These are phyloP conservation scores for Sebastes aleutianus DNA, from an alignment of 2,797 vertebrate species.

Conservation along the genomic window DNA sequence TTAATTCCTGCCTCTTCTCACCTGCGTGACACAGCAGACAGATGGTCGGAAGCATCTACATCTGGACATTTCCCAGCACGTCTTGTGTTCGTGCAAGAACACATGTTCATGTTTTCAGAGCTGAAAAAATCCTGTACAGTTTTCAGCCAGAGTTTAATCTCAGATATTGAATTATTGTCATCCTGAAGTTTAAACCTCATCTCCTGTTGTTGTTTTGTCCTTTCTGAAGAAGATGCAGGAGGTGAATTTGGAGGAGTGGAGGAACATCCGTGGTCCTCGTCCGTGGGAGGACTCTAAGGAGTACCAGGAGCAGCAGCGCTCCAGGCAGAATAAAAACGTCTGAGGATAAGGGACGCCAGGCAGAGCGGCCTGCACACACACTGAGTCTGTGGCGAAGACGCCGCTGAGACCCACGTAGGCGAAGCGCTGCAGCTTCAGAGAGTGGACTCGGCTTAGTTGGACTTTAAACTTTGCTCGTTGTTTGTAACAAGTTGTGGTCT, in stretches of 20 bases:
- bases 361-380: neutral
- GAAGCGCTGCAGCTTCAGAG: neutral
- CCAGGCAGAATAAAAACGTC: slow-evolving; percentile 26
- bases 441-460: neutral
- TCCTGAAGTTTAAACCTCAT: neutral
- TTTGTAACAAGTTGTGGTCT: neutral
- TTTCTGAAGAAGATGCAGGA: slow-evolving; percentile 87
- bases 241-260: slow-evolving; percentile 86
- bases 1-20: neutral
- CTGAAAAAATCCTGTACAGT: neutral
- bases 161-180: neutral
- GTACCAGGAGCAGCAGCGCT: slow-evolving; percentile 77
- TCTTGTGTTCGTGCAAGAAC: neutral
- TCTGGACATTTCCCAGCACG: slow-evolving; percentile 7
- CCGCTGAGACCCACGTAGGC: neutral
- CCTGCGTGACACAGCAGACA: neutral
- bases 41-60: slow-evolving; percentile 4
- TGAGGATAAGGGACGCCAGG: slow-evolving; percentile 8
- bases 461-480: neutral
- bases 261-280: slow-evolving; percentile 94
- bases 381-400: neutral
- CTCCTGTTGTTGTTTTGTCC: slow-evolving; percentile 8
- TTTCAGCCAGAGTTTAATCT: neutral
- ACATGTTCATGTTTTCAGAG: neutral
- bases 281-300: slow-evolving; percentile 91